Conservation (phyloP, 2,888 invertebrate species). For the Lepidonotus clava region DNA sequence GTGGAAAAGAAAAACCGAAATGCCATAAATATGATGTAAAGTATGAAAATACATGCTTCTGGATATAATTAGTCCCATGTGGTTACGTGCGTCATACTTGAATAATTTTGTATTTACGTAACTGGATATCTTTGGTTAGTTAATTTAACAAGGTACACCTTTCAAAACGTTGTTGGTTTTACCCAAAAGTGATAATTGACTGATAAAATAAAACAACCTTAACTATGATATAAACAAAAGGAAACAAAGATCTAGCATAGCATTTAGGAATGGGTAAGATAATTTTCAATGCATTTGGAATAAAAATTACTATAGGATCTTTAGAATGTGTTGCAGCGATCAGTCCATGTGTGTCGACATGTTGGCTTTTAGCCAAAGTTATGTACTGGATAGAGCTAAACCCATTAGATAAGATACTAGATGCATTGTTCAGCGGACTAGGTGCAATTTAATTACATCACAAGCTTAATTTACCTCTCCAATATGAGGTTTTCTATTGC, state of each 20-base stretch:
- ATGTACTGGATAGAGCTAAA: background rate
- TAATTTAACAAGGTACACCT: too few species aligned
- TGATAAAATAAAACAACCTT: too few species aligned
- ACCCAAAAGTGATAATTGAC: too few species aligned
- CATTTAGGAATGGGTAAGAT: background rate
- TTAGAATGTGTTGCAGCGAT: background rate
- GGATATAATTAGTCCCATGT: background rate
- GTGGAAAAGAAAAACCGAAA: background rate
- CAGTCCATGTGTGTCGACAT: background rate
- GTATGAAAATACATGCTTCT: background rate
- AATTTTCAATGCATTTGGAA: constrained; percentile 9
- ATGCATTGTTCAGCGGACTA: too few species aligned
- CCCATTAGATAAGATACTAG: background rate
- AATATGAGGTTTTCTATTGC: background rate
- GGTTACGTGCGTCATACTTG: background rate
- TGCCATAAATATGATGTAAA: background rate
- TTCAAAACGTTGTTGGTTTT: too few species aligned
- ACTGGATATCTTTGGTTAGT: too few species aligned
- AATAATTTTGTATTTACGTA: background rate
- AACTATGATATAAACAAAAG: too few species aligned
- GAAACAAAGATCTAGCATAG: too few species aligned
- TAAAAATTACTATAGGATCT: background rate
- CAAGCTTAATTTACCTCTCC: background rate
- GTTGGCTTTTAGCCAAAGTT: background rate
- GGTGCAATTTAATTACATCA: background rate